phyloP scores from a whole-genome alignment of 2,113 vertebrate species.

The Heterocephalus glaber region DNA sequence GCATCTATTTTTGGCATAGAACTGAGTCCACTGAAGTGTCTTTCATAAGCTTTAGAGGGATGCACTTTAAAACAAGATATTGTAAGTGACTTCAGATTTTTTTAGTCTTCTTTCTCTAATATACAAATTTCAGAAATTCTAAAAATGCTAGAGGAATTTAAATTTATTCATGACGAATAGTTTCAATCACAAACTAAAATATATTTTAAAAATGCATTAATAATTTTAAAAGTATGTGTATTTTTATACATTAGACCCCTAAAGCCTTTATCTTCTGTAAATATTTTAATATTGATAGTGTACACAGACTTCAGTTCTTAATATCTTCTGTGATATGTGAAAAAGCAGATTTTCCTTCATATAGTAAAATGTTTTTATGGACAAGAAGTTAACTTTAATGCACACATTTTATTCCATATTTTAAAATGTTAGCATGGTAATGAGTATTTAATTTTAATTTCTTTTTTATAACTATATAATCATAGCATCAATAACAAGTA shows the following conservation, averaged over 20 bases:
- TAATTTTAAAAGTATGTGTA: not conserved
- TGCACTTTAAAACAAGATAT: not conserved
- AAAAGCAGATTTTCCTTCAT: not conserved
- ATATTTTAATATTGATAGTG: not conserved
- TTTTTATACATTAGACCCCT: not conserved
- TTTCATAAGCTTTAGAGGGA: conserved; percentile 47
- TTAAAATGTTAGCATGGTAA: not conserved
- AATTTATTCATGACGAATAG: not conserved
- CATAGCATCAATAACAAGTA: not conserved
- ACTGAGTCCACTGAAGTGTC: conserved; percentile 64
- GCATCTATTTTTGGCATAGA: conserved; percentile 48
- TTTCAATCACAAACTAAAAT: not conserved
- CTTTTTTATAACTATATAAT: not conserved
- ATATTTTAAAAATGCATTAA: not conserved
- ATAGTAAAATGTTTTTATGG: conserved; percentile 15
- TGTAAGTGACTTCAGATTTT: not conserved
- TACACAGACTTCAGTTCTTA: not conserved
- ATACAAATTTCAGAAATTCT: not conserved
- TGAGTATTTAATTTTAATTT: not conserved
- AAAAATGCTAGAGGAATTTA: not conserved
- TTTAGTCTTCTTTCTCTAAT: not conserved
- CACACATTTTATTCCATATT: not conserved
- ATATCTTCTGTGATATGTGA: not conserved
- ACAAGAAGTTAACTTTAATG: not conserved
- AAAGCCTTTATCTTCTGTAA: not conserved